phyloP scores from a whole-genome alignment of 1,140 invertebrate genomes.

The Saccostrea echinata region DNA sequence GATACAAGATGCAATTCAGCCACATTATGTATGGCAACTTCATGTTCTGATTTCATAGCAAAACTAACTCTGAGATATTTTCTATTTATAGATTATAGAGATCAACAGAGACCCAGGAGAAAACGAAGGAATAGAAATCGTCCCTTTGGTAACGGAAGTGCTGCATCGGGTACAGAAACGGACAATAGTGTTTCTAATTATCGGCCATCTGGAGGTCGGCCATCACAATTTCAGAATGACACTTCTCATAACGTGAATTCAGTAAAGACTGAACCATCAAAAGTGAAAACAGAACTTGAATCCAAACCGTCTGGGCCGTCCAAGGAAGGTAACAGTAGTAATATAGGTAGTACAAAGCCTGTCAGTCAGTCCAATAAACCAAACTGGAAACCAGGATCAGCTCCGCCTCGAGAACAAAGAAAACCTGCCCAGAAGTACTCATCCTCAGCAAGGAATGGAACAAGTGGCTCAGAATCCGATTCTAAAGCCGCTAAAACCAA shows the following conservation, averaged over 20 bases:
- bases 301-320: conserved; percentile 43
- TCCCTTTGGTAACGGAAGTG: conserved; percentile 69
- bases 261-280: conserved; percentile 37
- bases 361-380: conserved; percentile 53
- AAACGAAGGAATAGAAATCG: conserved; percentile 65
- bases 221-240: conserved; percentile 33
- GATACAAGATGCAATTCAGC: too few relatives aligned
- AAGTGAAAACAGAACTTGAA: conserved; percentile 31
- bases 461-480: conserved; percentile 72
- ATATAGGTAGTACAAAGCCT: conserved; percentile 33
- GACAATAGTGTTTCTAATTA: conserved; percentile 77
- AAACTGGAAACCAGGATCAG: conserved; percentile 47
- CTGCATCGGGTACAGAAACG: conserved; percentile 76
- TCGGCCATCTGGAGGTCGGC: conserved; percentile 52
- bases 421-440: conserved; percentile 46
- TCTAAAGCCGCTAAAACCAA: conserved; percentile 66
- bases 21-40: too few relatives aligned
- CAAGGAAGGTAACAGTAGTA: neutral
- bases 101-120: conserved; percentile 61
- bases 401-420: conserved; percentile 64
- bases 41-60: too few relatives aligned
- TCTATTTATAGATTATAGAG: conserved; percentile 19
- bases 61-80: neutral
- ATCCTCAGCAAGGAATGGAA: conserved; percentile 54
- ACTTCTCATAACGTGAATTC: conserved; percentile 26